Base-by-base conservation (phyloP, 1,140 invertebrate species). In the Nasonia vitripennis region DNA sequence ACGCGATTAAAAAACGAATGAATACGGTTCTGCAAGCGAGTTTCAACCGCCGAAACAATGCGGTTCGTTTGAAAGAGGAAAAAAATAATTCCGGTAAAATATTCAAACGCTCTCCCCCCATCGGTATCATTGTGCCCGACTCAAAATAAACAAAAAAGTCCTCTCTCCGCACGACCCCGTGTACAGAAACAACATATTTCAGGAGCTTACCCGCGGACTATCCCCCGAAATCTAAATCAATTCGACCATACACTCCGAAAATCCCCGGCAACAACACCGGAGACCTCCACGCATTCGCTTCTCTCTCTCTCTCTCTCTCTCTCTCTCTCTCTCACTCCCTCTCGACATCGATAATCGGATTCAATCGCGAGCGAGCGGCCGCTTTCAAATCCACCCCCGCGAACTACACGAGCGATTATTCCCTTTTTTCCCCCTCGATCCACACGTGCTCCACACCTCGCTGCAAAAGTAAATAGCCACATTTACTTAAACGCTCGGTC, bases 401-500 rank as follows among this genome's bases (percentile, higher is more conserved):
- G 23, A 68, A 68, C n/a, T n/a, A 27, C 20, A 62, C 68, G 68
- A 0, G 23, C 9, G 23, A 71, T 71, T 71, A 34, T 71, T 71
- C 45, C 45, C 20, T 48, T 77, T 51, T 48, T 48, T 51, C 48
- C 10, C 68, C 0, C 68, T 12, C 1, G 27, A 27, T 17, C 5
- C 68, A 11, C 23, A 0, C 1, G 34, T 45, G 41, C 41, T 45
- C 41, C 9, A 45, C 41, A 45, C 41, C 41, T 45, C 9, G 27
- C 14, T 27, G 2, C 68, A 71, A 71, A 34, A 27, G 68, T 71
- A 89, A 91, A 92, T 89, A 89, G 89, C 83, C 86, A 86, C 88
- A 91, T 92, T 91, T 89, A 87, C 87, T 86, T 90, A 89, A 91
- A 90, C 85, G 89, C 87, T 89, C 85, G 89, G 88, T 89, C 84